phyloP scores from a whole-genome alignment of 2,113 vertebrate genomes.

The Lamprotornis superbus region DNA sequence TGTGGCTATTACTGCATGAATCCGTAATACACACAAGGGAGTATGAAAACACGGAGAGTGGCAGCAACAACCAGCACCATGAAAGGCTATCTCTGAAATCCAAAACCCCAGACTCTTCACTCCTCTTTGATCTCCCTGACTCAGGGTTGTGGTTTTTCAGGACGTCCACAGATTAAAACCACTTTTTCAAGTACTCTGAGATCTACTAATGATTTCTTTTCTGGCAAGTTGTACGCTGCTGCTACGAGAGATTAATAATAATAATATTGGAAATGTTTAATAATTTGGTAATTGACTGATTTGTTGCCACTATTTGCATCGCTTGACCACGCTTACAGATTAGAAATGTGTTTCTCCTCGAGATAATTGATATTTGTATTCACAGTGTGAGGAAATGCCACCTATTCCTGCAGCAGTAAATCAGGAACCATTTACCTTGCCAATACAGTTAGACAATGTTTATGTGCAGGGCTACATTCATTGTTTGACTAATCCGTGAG shows the following conservation, averaged over 20 bases:
- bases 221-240: background rate
- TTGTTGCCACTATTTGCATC: constrained; percentile 54
- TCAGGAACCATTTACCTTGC: constrained; percentile 69
- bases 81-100: background rate
- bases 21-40: background rate
- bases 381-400: constrained; percentile 50
- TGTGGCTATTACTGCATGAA: constrained; percentile 11
- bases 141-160: background rate
- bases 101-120: background rate
- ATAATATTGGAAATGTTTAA: constrained; percentile 18
- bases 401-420: constrained; percentile 62
- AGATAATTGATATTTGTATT: constrained; percentile 70
- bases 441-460: constrained; percentile 70
- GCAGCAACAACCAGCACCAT: background rate
- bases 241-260: background rate
- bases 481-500: constrained; percentile 70
- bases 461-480: constrained; percentile 65
- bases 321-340: constrained; percentile 39
- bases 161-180: background rate
- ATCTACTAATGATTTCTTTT: background rate
- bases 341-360: constrained; percentile 44
- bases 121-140: background rate
- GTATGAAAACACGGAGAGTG: background rate
- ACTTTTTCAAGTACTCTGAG: background rate
- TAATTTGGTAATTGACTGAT: constrained; percentile 43